Percentiles rank a stretch among this genome's conserved stretches.
Conservation (phyloP, 2,797 vertebrate genomes). For the Sebastes itinus region DNA sequence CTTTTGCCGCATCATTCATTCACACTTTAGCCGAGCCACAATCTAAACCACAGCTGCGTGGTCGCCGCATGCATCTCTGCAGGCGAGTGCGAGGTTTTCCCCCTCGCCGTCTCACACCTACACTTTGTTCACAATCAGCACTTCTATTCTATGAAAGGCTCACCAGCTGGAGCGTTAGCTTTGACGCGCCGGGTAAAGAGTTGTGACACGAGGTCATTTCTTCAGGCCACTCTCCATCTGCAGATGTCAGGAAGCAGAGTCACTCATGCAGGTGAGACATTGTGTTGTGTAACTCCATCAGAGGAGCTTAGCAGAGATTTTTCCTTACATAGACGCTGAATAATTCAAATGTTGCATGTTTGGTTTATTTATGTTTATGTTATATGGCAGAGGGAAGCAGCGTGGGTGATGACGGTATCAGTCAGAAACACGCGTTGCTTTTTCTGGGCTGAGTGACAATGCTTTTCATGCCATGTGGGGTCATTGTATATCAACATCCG, state of each 20-base stretch:
- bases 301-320: conserved; percentile 6
- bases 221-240: conserved; percentile 61
- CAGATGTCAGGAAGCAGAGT: conserved; percentile 63
- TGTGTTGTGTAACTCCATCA: conserved; percentile 46
- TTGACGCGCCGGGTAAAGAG: conserved; percentile 47
- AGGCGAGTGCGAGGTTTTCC: conserved; percentile 19
- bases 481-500: not conserved
- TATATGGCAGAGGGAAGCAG: not conserved
- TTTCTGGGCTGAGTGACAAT: conserved; percentile 11
- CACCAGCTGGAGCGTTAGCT: conserved; percentile 42
- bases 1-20: conserved; percentile 46
- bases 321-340: conserved; percentile 19
- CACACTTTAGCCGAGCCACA: conserved; percentile 23
- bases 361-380: conserved; percentile 39
- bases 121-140: conserved; percentile 51
- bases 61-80: not conserved
- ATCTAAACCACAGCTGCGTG: conserved; percentile 12
- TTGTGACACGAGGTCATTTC: conserved; percentile 67
- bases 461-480: not conserved
- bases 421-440: not conserved
- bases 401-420: not conserved
- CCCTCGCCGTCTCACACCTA: conserved; percentile 17
- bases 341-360: conserved; percentile 39
- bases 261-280: conserved; percentile 62
- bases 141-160: conserved; percentile 28